These are phyloP conservation scores for Neodon shergylaensis DNA, from an alignment of 2,113 vertebrate species.

Conservation along the genomic window DNA sequence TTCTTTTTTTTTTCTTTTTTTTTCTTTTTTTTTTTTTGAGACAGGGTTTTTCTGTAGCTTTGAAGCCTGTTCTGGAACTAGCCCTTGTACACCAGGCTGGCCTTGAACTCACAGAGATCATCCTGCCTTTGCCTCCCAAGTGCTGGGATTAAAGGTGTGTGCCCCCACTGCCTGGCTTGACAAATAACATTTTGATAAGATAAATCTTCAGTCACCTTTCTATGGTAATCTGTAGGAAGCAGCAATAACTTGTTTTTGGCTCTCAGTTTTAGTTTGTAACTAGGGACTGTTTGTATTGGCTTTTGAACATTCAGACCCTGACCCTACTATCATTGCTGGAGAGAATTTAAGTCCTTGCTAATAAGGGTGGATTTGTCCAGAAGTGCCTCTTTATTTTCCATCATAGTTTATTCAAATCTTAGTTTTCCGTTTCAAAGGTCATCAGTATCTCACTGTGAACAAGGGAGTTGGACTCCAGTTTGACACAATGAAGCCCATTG, in stretches of 20 bases:
- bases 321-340: background rate
- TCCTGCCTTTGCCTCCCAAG: too few species aligned
- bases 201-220: constrained; percentile 52
- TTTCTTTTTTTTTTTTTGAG: too few species aligned
- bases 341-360: background rate
- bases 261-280: constrained; percentile 35
- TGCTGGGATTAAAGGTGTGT: too few species aligned
- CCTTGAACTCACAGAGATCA: too few species aligned
- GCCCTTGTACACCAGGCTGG: too few species aligned
- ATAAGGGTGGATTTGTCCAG: background rate
- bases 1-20: too few species aligned
- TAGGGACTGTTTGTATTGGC: background rate
- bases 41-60: too few species aligned
- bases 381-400: background rate
- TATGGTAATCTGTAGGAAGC: background rate
- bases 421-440: background rate
- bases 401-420: background rate
- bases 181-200: constrained; percentile 23
- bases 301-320: background rate
- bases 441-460: background rate
- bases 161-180: too few species aligned
- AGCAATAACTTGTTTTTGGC: background rate
- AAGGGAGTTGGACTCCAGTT: background rate
- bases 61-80: too few species aligned
- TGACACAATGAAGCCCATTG: background rate